Conservation (phyloP, 23 tunicate genomes). For the Botrylloides violaceus region DNA sequence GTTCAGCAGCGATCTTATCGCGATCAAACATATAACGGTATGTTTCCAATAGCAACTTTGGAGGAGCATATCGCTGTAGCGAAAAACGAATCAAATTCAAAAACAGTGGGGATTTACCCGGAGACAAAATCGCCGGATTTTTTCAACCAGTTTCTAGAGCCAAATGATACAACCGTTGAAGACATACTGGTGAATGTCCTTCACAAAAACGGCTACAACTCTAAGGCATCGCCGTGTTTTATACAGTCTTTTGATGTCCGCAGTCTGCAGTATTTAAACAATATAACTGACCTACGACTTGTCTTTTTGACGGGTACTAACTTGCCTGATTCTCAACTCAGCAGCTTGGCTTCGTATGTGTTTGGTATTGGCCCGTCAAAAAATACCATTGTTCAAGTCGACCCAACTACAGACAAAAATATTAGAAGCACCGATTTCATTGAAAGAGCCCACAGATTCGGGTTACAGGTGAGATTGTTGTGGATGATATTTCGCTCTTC, state of each 20-base stretch:
- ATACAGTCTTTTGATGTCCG: constrained; percentile 59
- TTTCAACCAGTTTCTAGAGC: constrained; percentile 29
- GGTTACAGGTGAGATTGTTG: constrained; percentile 37
- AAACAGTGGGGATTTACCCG: constrained; percentile 81
- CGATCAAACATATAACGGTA: constrained; percentile 78
- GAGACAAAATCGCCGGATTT: constrained; percentile 73
- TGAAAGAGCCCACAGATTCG: constrained; percentile 34
- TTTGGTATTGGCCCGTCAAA: constrained; percentile 69
- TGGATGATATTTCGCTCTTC: too few relatives aligned
- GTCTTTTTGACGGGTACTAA: constrained; percentile 17
- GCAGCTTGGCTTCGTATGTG: neutral
- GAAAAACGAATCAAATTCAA: constrained; percentile 11
- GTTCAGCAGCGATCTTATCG: constrained; percentile 52
- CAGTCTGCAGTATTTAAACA: constrained; percentile 48
- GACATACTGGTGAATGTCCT: constrained; percentile 55
- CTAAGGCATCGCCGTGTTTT: constrained; percentile 49
- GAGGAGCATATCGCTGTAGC: constrained; percentile 80
- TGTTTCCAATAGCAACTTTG: constrained; percentile 60
- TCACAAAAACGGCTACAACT: constrained; percentile 50
- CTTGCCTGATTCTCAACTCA: constrained; percentile 12
- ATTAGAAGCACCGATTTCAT: constrained; percentile 33
- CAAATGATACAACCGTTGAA: constrained; percentile 52
- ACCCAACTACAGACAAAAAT: constrained; percentile 30
- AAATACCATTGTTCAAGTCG: constrained; percentile 35
- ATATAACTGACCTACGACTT: constrained; percentile 51